A percentile compares a stretch with the other conserved stretches of the same genome.
Evolutionary conservation across 1,140 invertebrate species (phyloP).

Genomic region (Leguminivora glycinivorella): DNA sequence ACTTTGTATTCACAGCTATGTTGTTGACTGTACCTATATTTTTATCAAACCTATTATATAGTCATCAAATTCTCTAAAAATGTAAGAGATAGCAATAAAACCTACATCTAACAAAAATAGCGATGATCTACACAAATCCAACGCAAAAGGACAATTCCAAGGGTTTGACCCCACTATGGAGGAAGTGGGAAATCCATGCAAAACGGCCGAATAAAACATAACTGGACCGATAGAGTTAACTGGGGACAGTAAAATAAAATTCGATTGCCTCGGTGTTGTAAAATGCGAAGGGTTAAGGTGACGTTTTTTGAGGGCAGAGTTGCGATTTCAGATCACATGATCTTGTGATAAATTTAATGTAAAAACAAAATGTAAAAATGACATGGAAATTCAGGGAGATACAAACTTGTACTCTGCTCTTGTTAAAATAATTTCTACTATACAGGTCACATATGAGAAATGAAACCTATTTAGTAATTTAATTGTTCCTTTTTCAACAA

Average conservation of each 20-base stretch:
- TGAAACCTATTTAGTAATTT: too few relatives aligned
- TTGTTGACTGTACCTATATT: too few relatives aligned
- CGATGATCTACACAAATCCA: not conserved
- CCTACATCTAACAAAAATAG: not conserved
- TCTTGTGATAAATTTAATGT: too few relatives aligned
- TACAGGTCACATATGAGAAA: too few relatives aligned
- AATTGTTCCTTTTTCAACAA: too few relatives aligned
- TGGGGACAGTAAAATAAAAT: constrained; percentile 66
- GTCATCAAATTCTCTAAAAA: not conserved
- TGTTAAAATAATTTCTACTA: too few relatives aligned
- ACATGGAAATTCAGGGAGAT: too few relatives aligned
- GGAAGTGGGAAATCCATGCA: constrained; percentile 54
- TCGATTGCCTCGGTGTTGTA: constrained; percentile 56
- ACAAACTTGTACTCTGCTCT: too few relatives aligned
- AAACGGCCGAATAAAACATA: constrained; percentile 70
- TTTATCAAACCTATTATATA: too few relatives aligned
- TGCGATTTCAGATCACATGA: too few relatives aligned
- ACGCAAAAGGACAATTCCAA: not conserved
- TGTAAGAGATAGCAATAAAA: not conserved
- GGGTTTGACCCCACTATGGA: constrained; percentile 13
- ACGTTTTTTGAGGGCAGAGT: constrained; percentile 31
- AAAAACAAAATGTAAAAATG: too few relatives aligned
- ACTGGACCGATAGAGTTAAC: constrained; percentile 46
- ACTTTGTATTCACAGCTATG: too few relatives aligned
- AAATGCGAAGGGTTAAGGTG: constrained; percentile 58